phyloP scores from a whole-genome alignment of 2,113 vertebrate genomes.

The Mastomys coucha region DNA sequence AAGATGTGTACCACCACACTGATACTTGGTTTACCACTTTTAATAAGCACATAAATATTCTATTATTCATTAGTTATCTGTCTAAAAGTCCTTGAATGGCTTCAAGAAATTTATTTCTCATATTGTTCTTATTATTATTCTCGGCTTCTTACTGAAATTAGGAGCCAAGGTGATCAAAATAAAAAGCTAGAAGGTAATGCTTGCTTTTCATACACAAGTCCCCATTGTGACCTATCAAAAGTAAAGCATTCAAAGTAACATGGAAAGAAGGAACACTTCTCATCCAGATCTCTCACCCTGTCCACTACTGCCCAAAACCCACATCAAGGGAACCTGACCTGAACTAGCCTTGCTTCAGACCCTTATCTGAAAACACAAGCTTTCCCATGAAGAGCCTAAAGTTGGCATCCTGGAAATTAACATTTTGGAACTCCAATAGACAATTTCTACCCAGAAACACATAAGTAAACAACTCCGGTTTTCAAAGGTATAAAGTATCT shows the following conservation, averaged over 20 bases:
- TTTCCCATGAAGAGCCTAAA: neutral
- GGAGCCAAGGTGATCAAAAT: neutral
- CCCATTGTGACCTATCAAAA: neutral
- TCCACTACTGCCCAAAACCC: too few relatives aligned
- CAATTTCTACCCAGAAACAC: constrained; percentile 23
- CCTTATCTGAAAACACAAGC: neutral
- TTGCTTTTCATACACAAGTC: neutral
- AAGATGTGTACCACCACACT: neutral
- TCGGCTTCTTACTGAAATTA: neutral
- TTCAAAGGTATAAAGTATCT: constrained; percentile 70
- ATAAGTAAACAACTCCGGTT: constrained; percentile 60
- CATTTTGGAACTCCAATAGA: constrained; percentile 37
- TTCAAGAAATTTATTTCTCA: constrained; percentile 15
- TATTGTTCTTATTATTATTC: neutral
- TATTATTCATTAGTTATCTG: neutral
- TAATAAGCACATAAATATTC: neutral
- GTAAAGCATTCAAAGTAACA: neutral
- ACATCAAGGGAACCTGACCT: neutral
- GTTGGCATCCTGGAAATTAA: constrained; percentile 50
- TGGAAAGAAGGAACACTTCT: neutral
- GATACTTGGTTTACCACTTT: neutral
- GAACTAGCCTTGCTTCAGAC: neutral
- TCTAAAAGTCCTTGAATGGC: neutral
- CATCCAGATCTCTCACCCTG: too few relatives aligned
- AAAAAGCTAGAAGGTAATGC: neutral